Base-by-base conservation (phyloP, 2,113 vertebrate genomes). In the Menidia beryllina region DNA sequence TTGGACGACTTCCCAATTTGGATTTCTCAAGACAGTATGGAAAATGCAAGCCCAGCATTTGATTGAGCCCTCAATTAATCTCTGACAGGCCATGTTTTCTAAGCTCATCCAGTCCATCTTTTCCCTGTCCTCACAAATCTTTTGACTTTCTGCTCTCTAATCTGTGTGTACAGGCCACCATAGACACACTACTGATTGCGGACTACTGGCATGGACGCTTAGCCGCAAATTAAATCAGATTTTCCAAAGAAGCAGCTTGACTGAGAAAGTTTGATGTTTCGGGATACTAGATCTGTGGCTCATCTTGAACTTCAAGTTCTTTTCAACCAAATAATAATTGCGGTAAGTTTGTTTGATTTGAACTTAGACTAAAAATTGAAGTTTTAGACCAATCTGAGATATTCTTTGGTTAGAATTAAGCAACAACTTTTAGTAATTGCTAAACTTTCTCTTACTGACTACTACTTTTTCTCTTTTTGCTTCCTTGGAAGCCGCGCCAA, bases 161-260 rank as follows among this genome's bases (percentile, higher is more conserved):
- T 77, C 26, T 56, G 45, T 76, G 58, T 52, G 43, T 43, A 10
- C 19, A 12, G 36, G 60, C 81, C 73, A 78, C 13, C 1, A 0
- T 14, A 59, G 54, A 59, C 60, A 56, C 51, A 1, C 20, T 72
- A 68, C 70, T 85, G 81, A 84, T 83, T 83, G 48, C 79, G 72
- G 60, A 62, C 57, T 3, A 13, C 36, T 80, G 79, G 75, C 75
- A 69, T 19, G 30, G 45, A n/a, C 63, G 51, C 25, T 15, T 43
- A 69, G 62, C 19, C 1, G 20, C 27, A 39, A 61, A 66, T 71
- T 14, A 76, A 85, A 74, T 69, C 23, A 27, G 53, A 81, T 79
- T 86, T 86, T 80, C 75, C 69, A 54, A 47, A 36, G 69, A 79
- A 75, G 73, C 41, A 1, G 59, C 30, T 80, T 73, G 25, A 72